These are phyloP conservation scores for Microcebus ravelobensis DNA, from an alignment of 2,113 vertebrate genomes.

Conservation along the genomic window DNA sequence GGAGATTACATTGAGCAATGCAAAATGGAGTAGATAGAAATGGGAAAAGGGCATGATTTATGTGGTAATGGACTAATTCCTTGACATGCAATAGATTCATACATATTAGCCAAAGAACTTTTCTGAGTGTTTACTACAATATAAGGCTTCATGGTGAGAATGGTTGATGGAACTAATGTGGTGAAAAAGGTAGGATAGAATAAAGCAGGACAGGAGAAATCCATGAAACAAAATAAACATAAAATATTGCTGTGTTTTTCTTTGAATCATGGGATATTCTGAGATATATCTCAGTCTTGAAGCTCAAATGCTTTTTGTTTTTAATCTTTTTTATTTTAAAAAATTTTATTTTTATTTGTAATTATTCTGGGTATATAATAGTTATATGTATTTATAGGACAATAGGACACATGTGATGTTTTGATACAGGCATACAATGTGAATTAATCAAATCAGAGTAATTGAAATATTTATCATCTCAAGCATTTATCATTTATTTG, in stretches of 20 bases:
- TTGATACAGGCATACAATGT: too few relatives aligned
- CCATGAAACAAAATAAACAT: background rate
- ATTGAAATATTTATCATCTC: too few relatives aligned
- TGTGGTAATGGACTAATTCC: background rate
- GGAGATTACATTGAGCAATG: conserved; percentile 60
- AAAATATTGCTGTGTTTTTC: background rate
- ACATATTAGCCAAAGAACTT: background rate
- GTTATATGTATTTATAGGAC: too few relatives aligned
- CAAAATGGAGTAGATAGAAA: conserved; percentile 48
- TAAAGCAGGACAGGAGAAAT: background rate
- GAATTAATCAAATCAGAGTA: too few relatives aligned
- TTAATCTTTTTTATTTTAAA: too few relatives aligned
- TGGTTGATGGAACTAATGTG: background rate
- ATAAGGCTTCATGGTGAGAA: background rate
- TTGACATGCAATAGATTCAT: background rate
- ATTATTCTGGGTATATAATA: too few relatives aligned
- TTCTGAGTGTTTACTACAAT: background rate
- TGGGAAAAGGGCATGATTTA: background rate
- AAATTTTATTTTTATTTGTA: too few relatives aligned
- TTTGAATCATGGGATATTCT: background rate
- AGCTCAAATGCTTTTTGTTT: background rate
- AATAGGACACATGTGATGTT: too few relatives aligned
- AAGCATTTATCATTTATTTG: too few relatives aligned
- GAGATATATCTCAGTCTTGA: background rate
- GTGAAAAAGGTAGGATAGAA: background rate